These are phyloP conservation scores for Melipona beecheii DNA, from an alignment of 2,888 invertebrate species.

Conservation along the genomic window DNA sequence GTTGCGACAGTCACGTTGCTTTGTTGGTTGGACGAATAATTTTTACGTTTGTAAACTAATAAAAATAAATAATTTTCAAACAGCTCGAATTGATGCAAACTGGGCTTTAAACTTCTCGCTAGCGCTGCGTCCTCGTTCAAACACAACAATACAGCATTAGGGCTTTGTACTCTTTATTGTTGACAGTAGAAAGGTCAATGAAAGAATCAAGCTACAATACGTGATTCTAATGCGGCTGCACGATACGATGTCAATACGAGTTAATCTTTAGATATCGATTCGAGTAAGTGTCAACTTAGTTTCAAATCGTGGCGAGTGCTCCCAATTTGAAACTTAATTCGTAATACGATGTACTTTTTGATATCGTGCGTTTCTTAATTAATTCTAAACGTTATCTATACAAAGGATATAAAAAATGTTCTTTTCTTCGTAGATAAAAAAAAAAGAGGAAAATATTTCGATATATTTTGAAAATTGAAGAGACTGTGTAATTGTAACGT, in stretches of 20 bases:
- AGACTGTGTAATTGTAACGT: background rate
- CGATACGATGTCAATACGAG: background rate
- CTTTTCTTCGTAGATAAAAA: too few species aligned
- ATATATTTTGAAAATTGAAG: background rate
- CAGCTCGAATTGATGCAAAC: too few species aligned
- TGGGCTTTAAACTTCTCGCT: background rate
- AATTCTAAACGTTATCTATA: too few species aligned
- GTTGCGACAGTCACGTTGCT: too few species aligned
- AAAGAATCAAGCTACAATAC: background rate
- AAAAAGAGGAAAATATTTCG: background rate
- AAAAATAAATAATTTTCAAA: too few species aligned
- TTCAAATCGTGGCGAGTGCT: background rate
- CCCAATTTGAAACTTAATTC: background rate
- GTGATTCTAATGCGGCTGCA: too few species aligned
- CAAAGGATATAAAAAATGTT: too few species aligned
- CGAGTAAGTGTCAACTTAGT: background rate
- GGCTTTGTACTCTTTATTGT: background rate
- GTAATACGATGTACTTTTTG: too few species aligned
- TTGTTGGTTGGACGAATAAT: too few species aligned
- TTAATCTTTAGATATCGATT: background rate
- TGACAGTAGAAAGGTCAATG: slow-evolving; percentile 19
- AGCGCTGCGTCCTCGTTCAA: slow-evolving; percentile 13
- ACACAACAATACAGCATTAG: background rate
- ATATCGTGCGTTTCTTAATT: too few species aligned
- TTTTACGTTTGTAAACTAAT: too few species aligned